Evolutionary conservation across 2,113 vertebrate genomes (phyloP), one percentile per base, ranked within the genome.

Genomic region (Camarhynchus parvulus): DNA sequence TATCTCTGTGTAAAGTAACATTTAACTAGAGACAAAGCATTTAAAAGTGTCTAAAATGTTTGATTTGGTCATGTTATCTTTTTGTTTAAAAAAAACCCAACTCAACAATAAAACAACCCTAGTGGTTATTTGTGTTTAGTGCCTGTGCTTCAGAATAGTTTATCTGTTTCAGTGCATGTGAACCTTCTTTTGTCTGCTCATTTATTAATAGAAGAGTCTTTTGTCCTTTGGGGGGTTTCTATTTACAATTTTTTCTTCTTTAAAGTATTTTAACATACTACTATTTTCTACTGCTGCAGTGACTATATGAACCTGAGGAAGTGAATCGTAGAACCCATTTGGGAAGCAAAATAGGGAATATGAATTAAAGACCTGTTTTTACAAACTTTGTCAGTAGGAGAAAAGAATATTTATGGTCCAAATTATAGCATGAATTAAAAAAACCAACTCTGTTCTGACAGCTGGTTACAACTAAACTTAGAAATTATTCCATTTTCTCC

Each of bases 21-120:
- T 69, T 91, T 73, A 91, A 39, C 42, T 83, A 72, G 62, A 92
- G 59, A 69, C n/a, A 87, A 83, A 87, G 64, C 67, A 63, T 90
- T 95, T 92, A 83, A 67, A 87, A 64, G 15, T 85, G 33, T 80
- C 72, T n/a, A 2, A 73, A 53, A 33, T 83, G 46, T 75, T 96
- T 75, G 20, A 61, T 79, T 89, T 75, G 28, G 24, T 74, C 39
- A 41, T 42, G 46, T 58, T 92, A 88, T 52, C 47, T 84, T 69
- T 66, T 53, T n/a, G 10, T 90, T 63, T 55, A 35, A 6, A 74
- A 49, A 68, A 66, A 37, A 10, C 2, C 18, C 11, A 33, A 22
- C 13, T 27, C 37, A 46, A 24, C 10, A 55, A 10, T 31, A 76
- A 46, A 39, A 24, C 7, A 10, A 0, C 0, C 9, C 1, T 8